Conservation (phyloP, 2,888 invertebrate genomes). For the Philopedon plagiatum region DNA sequence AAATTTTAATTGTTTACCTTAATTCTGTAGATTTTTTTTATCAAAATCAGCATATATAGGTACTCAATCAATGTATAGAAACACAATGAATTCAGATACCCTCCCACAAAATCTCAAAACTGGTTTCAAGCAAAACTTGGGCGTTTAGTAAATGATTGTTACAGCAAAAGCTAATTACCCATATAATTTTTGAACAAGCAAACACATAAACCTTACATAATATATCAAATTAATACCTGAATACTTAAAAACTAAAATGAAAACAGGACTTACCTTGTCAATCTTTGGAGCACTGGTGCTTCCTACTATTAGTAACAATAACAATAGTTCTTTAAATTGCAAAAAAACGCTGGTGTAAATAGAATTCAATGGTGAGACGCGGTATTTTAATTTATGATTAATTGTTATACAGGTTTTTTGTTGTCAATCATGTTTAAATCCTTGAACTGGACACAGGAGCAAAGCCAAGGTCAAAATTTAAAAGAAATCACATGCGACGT, state of each 20-base stretch:
- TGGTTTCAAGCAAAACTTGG: no score
- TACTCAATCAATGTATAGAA: no score
- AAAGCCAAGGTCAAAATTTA: slow-evolving; percentile 57
- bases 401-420: slow-evolving; percentile 47
- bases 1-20: no score
- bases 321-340: not conserved
- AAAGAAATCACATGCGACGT: not conserved
- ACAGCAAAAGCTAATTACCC: no score
- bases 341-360: not conserved
- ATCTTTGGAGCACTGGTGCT: not conserved
- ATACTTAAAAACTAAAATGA: not conserved
- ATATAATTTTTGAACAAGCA: no score
- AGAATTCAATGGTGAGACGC: slow-evolving; percentile 4
- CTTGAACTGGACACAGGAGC: slow-evolving; percentile 61
- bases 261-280: slow-evolving; percentile 7
- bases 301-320: not conserved
- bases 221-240: not conserved
- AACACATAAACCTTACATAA: no score
- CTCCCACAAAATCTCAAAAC: no score
- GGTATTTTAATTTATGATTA: slow-evolving; percentile 30
- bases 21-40: no score
- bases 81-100: no score
- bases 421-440: slow-evolving; percentile 54
- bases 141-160: no score
- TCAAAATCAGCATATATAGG: no score